Evolutionary conservation across 2,797 vertebrate species (phyloP).

Genomic region (Staurois parvus): DNA sequence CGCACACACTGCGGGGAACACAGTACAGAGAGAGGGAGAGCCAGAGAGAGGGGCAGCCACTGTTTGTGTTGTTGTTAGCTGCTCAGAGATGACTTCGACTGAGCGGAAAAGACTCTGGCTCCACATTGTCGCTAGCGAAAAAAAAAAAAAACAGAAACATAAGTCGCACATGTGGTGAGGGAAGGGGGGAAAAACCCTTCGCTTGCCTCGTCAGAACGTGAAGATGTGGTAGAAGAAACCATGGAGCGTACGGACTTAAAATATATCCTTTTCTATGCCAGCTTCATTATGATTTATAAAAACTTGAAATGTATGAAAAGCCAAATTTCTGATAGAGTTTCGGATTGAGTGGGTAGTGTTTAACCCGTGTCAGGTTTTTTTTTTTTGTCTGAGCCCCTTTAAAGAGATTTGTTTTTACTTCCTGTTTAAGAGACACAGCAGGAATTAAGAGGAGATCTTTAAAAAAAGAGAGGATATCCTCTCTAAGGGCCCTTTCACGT

Average conservation of each 20-base stretch:
- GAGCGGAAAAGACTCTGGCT: conserved; percentile 76
- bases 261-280: background rate
- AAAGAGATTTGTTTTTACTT: no score
- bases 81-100: conserved; percentile 70
- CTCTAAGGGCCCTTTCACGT: no score
- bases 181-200: conserved; percentile 34
- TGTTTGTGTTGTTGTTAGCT: conserved; percentile 78
- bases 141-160: conserved; percentile 69
- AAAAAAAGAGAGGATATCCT: no score
- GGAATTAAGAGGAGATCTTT: no score
- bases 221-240: background rate
- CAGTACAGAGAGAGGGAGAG: conserved; percentile 50
- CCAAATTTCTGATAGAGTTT: no score
- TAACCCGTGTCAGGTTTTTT: no score
- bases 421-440: no score
- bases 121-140: conserved; percentile 77
- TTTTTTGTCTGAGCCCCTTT: no score
- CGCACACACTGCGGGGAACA: conserved; percentile 66
- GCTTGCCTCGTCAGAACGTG: background rate
- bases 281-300: no score
- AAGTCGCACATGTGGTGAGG: conserved; percentile 70
- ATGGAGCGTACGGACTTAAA: background rate
- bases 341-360: no score
- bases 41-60: conserved; percentile 62
- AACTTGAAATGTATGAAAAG: no score